These are phyloP conservation scores for Agapostemon virescens DNA, from an alignment of 2,888 invertebrate species.

Conservation along the genomic window DNA sequence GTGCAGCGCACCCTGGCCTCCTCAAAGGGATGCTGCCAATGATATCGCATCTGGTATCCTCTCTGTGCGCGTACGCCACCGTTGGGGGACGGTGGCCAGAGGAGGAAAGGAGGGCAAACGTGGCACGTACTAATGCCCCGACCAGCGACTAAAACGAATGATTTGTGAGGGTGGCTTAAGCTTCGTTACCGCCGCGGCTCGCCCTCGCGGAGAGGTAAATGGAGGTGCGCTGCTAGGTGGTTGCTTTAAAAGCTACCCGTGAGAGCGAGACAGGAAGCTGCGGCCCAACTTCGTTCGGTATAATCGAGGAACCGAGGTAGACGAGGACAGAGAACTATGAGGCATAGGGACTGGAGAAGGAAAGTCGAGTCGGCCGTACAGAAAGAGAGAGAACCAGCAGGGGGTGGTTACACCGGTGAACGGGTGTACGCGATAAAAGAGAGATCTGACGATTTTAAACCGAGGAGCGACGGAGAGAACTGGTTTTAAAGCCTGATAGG, in stretches of 20 bases:
- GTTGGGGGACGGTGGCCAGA: neutral
- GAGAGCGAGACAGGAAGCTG: neutral
- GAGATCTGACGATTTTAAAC: conserved; percentile 43
- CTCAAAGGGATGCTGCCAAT: conserved; percentile 30
- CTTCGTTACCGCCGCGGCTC: conserved; percentile 71
- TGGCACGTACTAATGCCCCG: conserved; percentile 57
- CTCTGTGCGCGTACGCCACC: neutral
- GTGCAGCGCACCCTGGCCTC: neutral
- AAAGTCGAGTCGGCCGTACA: neutral
- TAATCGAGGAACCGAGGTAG: conserved; percentile 12
- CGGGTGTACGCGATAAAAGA: conserved; percentile 43
- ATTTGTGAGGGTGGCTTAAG: conserved; percentile 75
- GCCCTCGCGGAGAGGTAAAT: conserved; percentile 60
- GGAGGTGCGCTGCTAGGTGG: conserved; percentile 38
- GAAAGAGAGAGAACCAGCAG: neutral
- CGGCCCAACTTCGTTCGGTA: neutral
- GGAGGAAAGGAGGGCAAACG: conserved; percentile 18
- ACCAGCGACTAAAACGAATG: conserved; percentile 71
- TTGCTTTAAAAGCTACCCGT: conserved; percentile 28
- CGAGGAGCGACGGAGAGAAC: neutral
- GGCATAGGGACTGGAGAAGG: neutral
- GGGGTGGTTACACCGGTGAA: neutral
- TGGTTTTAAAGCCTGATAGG: neutral
- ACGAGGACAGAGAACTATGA: neutral
- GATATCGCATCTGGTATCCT: conserved; percentile 14